Base-by-base conservation (phyloP, 35 echinoderm and acorn worm genomes). In the Lytechinus pictus region DNA sequence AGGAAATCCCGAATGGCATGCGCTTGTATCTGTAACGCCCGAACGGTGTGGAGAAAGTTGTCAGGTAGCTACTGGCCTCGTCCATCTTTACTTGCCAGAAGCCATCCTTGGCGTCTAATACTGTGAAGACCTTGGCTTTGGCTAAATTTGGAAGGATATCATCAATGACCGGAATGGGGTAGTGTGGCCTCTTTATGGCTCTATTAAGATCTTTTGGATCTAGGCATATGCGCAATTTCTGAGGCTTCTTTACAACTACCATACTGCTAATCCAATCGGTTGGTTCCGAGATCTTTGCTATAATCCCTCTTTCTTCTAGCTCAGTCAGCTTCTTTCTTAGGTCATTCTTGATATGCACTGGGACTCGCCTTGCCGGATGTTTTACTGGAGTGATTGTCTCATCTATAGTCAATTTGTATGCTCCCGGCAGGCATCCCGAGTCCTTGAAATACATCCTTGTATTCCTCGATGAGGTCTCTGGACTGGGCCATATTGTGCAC, bases 31-130 rank as follows among this genome's bases (percentile, higher is more conserved):
- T 92, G 55, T 97, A 97, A 3, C 97, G 61, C 4, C 96, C 97
- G 94, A 98, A 97, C 94, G 97, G 95, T 27, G 95, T 96, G 28
- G 87, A 57, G 52, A 98, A 95, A 0, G 94, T 96, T 6, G 95
- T 96, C 3, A 98, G 86, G 55, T 94, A 93, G 54, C 89, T 95
- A 61, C 97, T 96, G 16, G 87, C 27, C 91, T 94, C 33, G 21
- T 54, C 57, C 27, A 93, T 27, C 52, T 95, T 95, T 9, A 95
- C 87, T 19, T 96, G 96, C 86, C 86, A 94, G 55, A 96, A 96
- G 6, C 92, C 93, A 89, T 94, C 94, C 52, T 97, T 97, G 7
- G 96, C 96, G 55, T 97, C 96, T 2, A 96, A 53, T 29, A 95
- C 96, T 61, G 57, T 53, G 52, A 97, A 95, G 6, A 97, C 52